Evolutionary conservation across 53 echinoderm and acorn worm genomes (phyloP).

Genomic region (Mesocentrotus franciscanus): DNA sequence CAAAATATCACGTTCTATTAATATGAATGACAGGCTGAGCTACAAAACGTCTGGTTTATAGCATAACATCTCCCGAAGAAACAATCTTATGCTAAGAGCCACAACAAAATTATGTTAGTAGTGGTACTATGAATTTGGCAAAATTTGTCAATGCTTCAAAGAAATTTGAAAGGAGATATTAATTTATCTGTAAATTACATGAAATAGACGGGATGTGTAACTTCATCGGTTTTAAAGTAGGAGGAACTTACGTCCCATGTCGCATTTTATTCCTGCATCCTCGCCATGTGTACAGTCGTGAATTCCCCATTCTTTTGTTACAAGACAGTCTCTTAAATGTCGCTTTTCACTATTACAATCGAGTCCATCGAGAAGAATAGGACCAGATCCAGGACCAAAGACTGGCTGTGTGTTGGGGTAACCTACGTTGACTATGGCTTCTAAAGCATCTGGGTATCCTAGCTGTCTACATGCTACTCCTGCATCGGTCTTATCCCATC

Average conservation of each 20-base stretch:
- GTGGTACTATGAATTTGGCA: too few relatives aligned
- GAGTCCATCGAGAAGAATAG: conserved; percentile 54
- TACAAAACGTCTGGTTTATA: too few relatives aligned
- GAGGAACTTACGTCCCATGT: conserved; percentile 18
- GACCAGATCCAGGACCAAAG: conserved; percentile 52
- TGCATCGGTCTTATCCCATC: conserved; percentile 35
- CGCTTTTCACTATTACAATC: neutral
- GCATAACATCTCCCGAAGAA: too few relatives aligned
- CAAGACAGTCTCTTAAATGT: neutral
- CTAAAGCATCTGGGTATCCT: conserved; percentile 40
- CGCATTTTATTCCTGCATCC: conserved; percentile 52
- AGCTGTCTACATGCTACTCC: conserved; percentile 50
- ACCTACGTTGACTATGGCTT: neutral
- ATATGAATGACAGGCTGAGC: too few relatives aligned
- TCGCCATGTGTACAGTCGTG: conserved; percentile 48
- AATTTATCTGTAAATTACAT: too few relatives aligned
- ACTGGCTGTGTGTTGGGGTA: neutral
- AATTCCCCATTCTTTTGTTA: conserved; percentile 50
- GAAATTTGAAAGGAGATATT: too few relatives aligned
- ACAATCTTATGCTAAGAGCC: too few relatives aligned
- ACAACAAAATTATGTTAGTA: too few relatives aligned
- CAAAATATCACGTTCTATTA: too few relatives aligned
- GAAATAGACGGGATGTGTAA: too few relatives aligned
- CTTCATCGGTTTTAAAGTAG: neutral
- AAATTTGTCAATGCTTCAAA: too few relatives aligned